Base-by-base conservation (phyloP, 2,888 invertebrate genomes). In the Rapana venosa region DNA sequence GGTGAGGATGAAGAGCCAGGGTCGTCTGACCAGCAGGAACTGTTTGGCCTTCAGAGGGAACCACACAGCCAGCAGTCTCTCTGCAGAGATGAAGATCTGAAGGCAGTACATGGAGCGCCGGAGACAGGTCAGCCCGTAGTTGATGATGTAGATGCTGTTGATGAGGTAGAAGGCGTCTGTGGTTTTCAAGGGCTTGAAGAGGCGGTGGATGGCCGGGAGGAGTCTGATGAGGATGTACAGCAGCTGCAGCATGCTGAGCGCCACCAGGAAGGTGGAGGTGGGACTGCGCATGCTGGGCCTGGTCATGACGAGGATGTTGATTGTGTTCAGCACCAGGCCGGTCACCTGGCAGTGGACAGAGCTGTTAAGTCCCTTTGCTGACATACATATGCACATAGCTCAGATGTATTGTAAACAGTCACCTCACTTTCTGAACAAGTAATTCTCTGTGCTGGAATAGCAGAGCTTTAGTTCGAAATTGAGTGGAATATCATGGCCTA, bases 271-370 rank as follows among this genome's bases (percentile, higher is more conserved):
- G 35, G 36, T 30, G 20, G 32, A 66, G 35, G 87, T 47, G 35
- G 87, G 70, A 70, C 87, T 87, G 87, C 87, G 87, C 87, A 87
- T 87, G 30, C 87, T 87, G 32, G 20, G 56, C 0, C 35, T 30
- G 30, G 66, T 87, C 87, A 87, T 56, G 70, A 87, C 87, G 11
- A 61, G 11, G 13, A 87, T 36, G 87, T 87, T 87, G 87, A 70
- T 66, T 17, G 66, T 26, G 70, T 87, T 87, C 5, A 70, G 32
- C 22, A 87, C 35, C 32, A 87, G n/a, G 13, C 61, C 87, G 0
- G 32, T 32, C 22, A 36, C 87, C 61, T 87, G 66, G 26, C 22
- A 32, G 66, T 6, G 66, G 66, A 66, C 17, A 47, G 4, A 47
- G 47, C 47, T 47, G 47, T 47, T 8, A 47, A 8, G 47, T 47